These are phyloP conservation scores for Rhabdornis inornatus DNA, from an alignment of 2,113 vertebrate species.

Conservation along the genomic window DNA sequence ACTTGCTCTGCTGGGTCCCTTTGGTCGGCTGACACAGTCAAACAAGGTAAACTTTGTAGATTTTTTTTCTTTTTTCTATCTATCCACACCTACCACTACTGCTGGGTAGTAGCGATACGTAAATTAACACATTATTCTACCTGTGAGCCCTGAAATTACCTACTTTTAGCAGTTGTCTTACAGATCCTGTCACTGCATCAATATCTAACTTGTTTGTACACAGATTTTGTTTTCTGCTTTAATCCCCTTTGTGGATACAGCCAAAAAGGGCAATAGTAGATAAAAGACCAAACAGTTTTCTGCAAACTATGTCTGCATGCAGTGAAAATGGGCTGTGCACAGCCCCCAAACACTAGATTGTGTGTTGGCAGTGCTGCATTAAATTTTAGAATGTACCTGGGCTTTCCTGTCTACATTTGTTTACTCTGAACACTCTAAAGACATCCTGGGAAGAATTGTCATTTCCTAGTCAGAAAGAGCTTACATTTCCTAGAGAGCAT, in stretches of 20 bases:
- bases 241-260: not conserved
- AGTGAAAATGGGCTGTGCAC: not conserved
- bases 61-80: not conserved
- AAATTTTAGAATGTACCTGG: not conserved
- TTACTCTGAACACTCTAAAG: not conserved
- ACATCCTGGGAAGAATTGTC: not conserved
- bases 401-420: not conserved
- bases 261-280: not conserved
- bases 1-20: not conserved
- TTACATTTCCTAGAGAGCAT: not conserved
- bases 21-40: rapidly evolving
- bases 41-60: not conserved
- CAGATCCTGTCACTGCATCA: not conserved
- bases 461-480: not conserved
- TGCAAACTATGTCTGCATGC: not conserved
- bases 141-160: not conserved
- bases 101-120: not conserved
- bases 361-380: not conserved
- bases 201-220: not conserved
- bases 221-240: not conserved
- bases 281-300: not conserved
- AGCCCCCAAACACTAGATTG: not conserved
- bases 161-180: not conserved
- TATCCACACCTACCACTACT: not conserved
- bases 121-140: not conserved